Evolutionary conservation across 2,888 invertebrate species (phyloP).

Genomic region (Campoletis raptor): DNA sequence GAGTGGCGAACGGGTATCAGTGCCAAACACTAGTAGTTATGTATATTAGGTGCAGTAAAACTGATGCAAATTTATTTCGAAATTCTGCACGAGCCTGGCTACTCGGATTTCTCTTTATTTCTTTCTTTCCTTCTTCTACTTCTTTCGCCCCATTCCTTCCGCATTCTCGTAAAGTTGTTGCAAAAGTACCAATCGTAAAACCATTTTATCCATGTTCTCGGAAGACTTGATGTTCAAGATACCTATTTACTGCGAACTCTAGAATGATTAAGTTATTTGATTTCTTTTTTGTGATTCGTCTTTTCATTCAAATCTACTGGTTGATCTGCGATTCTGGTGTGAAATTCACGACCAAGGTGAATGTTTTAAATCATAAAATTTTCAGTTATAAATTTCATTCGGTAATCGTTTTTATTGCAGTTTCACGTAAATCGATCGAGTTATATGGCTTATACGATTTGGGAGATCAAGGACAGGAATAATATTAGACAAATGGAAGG

Average conservation of each 20-base stretch:
- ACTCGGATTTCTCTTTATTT: conserved; percentile 31
- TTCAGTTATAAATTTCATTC: not conserved
- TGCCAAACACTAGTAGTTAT: conserved; percentile 83
- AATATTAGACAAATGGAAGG: conserved; percentile 10
- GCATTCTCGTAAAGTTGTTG: conserved; percentile 79
- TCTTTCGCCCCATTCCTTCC: conserved; percentile 13
- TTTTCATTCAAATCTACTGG: conserved; percentile 16
- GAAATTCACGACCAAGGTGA: not conserved
- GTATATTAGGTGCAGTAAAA: conserved; percentile 82
- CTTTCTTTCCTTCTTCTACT: conserved; percentile 4
- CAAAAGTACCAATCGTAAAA: conserved; percentile 83
- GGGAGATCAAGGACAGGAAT: not conserved
- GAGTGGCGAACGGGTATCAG: conserved; percentile 75
- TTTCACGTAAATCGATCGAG: not conserved
- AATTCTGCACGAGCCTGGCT: conserved; percentile 76
- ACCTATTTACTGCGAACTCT: conserved; percentile 39
- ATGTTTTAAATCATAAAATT: not conserved
- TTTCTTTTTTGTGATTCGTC: conserved; percentile 48
- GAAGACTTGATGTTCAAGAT: conserved; percentile 46
- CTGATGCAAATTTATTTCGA: conserved; percentile 83
- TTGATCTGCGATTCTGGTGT: not conserved
- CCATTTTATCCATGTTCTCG: conserved; percentile 77
- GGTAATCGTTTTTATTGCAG: not conserved
- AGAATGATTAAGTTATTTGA: conserved; percentile 56
- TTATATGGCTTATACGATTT: not conserved